phyloP scores from a whole-genome alignment of 1,140 invertebrate genomes.

The Drosophila bifasciata region DNA sequence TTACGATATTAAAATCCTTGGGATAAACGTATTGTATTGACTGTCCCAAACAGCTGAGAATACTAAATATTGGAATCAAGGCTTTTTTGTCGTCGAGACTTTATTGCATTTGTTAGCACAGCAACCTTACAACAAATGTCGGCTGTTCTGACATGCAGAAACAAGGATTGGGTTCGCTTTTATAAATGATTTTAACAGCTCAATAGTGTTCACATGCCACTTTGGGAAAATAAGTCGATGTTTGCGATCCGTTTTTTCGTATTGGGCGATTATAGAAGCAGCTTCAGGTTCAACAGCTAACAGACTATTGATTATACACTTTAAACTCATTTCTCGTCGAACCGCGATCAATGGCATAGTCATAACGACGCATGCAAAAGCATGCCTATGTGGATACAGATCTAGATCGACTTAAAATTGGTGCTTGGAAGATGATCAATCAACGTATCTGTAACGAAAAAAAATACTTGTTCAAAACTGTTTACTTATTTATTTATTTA shows the following conservation, averaged over 20 bases:
- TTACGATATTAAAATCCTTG: conserved; percentile 54
- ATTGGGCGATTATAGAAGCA: neutral
- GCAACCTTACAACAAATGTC: neutral
- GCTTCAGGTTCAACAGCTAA: conserved; percentile 10
- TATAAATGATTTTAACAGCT: conserved; percentile 4
- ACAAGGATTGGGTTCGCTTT: neutral
- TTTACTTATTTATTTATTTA: neutral
- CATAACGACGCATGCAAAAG: conserved; percentile 28
- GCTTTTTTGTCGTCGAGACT: too few relatives aligned
- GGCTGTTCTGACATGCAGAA: neutral
- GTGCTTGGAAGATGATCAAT: too few relatives aligned
- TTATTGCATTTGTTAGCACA: too few relatives aligned
- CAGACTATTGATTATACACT: conserved; percentile 10
- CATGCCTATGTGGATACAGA: conserved; percentile 1
- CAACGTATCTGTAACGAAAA: neutral
- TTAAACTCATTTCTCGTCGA: conserved; percentile 38
- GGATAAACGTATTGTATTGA: conserved; percentile 26
- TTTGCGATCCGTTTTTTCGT: conserved; percentile 6
- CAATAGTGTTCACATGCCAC: neutral
- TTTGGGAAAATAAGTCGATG: neutral
- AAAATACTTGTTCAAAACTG: neutral
- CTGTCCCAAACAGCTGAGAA: conserved; percentile 19
- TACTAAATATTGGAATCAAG: conserved; percentile 1
- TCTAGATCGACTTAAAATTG: too few relatives aligned
- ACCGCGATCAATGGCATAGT: conserved; percentile 30